Percentiles rank a stretch among this genome's conserved stretches.
phyloP scores from a whole-genome alignment of 1,140 invertebrate genomes.

The Chelonus insularis region DNA sequence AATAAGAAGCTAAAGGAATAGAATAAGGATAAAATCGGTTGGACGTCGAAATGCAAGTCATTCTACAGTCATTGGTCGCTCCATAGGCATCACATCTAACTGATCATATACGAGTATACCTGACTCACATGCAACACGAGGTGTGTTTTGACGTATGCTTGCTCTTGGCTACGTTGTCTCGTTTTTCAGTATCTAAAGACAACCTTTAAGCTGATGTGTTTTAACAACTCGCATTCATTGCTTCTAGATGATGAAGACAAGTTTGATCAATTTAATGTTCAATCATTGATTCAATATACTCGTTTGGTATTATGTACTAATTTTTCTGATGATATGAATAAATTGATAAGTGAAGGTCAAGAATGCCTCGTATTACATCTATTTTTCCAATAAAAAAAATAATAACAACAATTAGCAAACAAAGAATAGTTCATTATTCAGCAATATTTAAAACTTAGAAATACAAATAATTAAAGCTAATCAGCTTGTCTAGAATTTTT shows the following conservation, averaged over 20 bases:
- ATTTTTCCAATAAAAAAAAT: too few relatives aligned
- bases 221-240: not conserved
- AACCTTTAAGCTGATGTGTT: conserved; percentile 27
- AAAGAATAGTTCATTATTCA: too few relatives aligned
- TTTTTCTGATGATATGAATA: too few relatives aligned
- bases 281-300: too few relatives aligned
- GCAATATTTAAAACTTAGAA: too few relatives aligned
- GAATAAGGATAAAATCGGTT: conserved; percentile 47
- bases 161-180: conserved; percentile 46
- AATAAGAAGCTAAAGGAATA: conserved; percentile 12
- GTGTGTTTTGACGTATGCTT: conserved; percentile 58
- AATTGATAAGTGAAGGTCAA: too few relatives aligned
- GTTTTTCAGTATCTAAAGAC: conserved; percentile 20
- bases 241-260: not conserved
- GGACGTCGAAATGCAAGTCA: conserved; percentile 57
- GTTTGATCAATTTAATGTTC: too few relatives aligned
- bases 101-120: conserved; percentile 31
- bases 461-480: too few relatives aligned
- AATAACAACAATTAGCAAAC: too few relatives aligned
- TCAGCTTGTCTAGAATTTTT: too few relatives aligned
- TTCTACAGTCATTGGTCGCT: conserved; percentile 56
- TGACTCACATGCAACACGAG: conserved; percentile 42
- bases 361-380: too few relatives aligned
- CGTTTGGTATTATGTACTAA: too few relatives aligned
- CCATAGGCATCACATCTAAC: conserved; percentile 48